Conservation (phyloP, 1,140 invertebrate species). For the Trichonephila clavipes region DNA sequence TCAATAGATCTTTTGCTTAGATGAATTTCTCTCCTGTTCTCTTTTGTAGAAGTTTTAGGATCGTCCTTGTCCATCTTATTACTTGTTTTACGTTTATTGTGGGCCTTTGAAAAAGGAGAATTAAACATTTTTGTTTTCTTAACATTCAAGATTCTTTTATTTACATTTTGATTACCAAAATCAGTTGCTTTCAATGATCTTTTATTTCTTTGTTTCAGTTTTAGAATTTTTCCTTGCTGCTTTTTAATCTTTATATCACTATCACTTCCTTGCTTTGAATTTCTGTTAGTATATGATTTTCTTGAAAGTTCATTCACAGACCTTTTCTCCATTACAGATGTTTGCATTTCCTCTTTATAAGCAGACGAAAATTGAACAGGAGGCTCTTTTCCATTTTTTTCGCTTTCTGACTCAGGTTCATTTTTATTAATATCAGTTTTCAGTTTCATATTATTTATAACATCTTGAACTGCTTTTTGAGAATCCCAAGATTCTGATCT, state of each 20-base stretch:
- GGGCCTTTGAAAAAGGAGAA: not conserved
- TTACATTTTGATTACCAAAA: not conserved
- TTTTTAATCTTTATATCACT: not conserved
- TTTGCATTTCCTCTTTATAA: not conserved
- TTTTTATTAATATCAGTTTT: not conserved
- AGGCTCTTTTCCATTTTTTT: not conserved
- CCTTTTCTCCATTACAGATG: not conserved
- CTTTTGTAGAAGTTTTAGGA: not conserved
- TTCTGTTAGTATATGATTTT: not conserved
- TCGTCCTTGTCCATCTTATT: not conserved
- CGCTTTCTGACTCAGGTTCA: not conserved
- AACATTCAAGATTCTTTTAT: not conserved
- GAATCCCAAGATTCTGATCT: not conserved
- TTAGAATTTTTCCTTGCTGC: not conserved
- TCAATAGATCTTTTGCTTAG: not conserved
- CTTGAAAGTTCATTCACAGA: not conserved
- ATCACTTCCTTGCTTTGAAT: not conserved
- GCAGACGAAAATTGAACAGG: not conserved
- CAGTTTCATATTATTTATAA: not conserved
- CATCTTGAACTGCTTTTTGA: not conserved
- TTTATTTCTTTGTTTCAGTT: not conserved
- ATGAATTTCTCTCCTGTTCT: not conserved
- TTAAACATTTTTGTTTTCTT: not conserved
- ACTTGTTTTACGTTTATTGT: not conserved
- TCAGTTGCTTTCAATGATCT: not conserved